Conservation (phyloP, 2,888 invertebrate species). For the Uropetala carovei region DNA sequence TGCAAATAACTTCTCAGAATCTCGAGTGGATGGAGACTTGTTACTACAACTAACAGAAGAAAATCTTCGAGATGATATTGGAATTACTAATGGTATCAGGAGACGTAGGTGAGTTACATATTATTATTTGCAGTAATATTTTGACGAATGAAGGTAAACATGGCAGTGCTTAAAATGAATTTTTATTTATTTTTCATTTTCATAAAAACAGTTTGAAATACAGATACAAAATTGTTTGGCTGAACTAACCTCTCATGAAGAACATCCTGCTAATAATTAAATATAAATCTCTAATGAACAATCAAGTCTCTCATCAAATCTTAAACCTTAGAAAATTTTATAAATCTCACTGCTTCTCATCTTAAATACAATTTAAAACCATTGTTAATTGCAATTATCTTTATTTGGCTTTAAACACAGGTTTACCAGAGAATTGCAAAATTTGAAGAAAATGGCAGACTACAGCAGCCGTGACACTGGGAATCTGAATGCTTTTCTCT, state of each 20-base stretch:
- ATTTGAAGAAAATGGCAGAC: constrained; percentile 96
- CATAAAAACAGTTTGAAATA: not conserved
- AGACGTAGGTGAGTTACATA: constrained; percentile 82
- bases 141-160: not conserved
- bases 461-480: constrained; percentile 95
- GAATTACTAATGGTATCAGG: constrained; percentile 94
- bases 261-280: not conserved
- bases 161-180: not conserved
- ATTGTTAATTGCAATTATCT: not conserved
- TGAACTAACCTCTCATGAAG: not conserved
- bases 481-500: constrained; percentile 91
- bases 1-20: constrained; percentile 89
- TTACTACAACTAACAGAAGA: constrained; percentile 93
- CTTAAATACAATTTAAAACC: not conserved
- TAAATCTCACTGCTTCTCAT: too few species aligned
- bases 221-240: not conserved
- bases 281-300: not conserved
- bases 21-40: constrained; percentile 97
- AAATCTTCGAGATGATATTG: constrained; percentile 94
- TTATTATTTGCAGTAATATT: constrained; percentile 25
- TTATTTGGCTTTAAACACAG: constrained; percentile 74
- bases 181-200: not conserved
- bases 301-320: not conserved
- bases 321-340: not conserved
- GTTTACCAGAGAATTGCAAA: constrained; percentile 94